Conservation (phyloP, 2,888 invertebrate genomes). For the Bimastos eiseni region DNA sequence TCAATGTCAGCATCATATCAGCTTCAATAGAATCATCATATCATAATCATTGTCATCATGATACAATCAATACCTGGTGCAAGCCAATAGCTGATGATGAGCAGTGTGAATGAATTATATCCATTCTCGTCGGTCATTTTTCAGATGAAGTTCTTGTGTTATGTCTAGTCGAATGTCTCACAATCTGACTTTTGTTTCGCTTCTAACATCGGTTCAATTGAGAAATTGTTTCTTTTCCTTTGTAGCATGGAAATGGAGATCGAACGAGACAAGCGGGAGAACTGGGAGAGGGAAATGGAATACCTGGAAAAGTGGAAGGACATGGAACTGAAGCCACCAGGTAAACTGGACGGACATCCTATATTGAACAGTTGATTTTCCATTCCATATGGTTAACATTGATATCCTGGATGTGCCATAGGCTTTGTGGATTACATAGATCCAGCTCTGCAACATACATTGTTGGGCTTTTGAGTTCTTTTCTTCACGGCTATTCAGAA, state of each 20-base stretch:
- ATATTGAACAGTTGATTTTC: neutral
- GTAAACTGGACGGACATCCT: conserved; percentile 36
- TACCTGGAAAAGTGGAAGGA: conserved; percentile 79
- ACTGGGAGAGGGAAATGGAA: conserved; percentile 66
- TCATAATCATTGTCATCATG: too few species aligned
- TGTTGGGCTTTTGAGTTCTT: too few species aligned
- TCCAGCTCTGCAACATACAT: neutral
- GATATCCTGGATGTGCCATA: neutral
- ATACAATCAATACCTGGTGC: too few species aligned
- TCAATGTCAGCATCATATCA: too few species aligned
- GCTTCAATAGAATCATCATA: too few species aligned
- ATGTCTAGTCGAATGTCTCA: too few species aligned
- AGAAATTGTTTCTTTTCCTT: neutral
- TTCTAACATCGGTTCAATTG: too few species aligned
- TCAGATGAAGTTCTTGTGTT: too few species aligned
- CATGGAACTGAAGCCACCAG: conserved; percentile 69
- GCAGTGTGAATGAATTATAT: too few species aligned
- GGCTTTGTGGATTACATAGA: neutral
- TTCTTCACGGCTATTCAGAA: neutral
- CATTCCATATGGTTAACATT: neutral
- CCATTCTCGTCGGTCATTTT: too few species aligned
- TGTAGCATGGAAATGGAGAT: conserved; percentile 67
- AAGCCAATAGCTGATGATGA: too few species aligned
- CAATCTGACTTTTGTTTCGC: too few species aligned
- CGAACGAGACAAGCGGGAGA: conserved; percentile 73